These are phyloP conservation scores for Ametastegia equiseti DNA, from an alignment of 2,888 invertebrate genomes.

Conservation along the genomic window DNA sequence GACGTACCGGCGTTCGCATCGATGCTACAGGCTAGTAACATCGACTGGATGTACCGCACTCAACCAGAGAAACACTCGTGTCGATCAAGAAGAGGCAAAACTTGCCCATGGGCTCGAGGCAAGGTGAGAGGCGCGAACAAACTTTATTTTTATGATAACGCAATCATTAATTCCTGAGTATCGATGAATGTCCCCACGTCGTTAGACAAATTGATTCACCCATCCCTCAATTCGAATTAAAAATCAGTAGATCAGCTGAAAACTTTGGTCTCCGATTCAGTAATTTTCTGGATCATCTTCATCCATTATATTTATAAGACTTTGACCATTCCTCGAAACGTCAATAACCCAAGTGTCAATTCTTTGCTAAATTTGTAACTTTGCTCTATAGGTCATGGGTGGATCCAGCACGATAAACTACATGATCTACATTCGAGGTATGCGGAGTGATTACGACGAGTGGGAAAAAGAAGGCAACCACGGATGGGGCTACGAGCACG, in stretches of 20 bases:
- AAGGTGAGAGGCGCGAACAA: conserved; percentile 73
- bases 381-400: conserved; percentile 75
- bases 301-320: neutral
- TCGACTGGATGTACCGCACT: conserved; percentile 85
- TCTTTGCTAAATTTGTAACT: neutral
- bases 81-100: conserved; percentile 78
- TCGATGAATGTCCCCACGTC: neutral
- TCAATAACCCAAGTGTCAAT: neutral
- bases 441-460: conserved; percentile 77
- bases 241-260: neutral
- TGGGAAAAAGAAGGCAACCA: conserved; percentile 79
- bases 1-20: conserved; percentile 83
- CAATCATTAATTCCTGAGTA: conserved; percentile 45
- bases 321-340: neutral
- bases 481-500: conserved; percentile 79
- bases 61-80: conserved; percentile 82
- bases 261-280: neutral
- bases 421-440: conserved; percentile 81
- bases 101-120: conserved; percentile 83
- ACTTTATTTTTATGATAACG: neutral
- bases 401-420: conserved; percentile 81
- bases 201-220: neutral
- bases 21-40: conserved; percentile 71
- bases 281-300: neutral
- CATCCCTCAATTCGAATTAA: neutral